Evolutionary conservation across 2,113 vertebrate genomes (phyloP).

Genomic region (Mustelus asterias): DNA sequence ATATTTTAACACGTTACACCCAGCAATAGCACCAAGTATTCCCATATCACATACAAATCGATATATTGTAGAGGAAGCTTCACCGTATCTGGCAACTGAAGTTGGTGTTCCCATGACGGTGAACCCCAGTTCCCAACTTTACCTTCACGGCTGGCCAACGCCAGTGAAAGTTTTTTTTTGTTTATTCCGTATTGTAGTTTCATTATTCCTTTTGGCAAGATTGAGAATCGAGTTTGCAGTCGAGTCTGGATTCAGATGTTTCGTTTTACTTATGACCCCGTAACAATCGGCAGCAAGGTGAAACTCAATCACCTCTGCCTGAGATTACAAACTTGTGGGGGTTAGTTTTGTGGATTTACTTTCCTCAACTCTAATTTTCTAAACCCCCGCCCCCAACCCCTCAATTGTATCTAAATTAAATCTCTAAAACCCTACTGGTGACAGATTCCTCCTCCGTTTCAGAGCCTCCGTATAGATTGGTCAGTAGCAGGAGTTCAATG

Average conservation of each 20-base stretch:
- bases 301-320: background rate
- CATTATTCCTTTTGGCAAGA: background rate
- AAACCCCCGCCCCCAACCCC: background rate
- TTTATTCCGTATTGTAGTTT: background rate
- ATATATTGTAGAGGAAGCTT: background rate
- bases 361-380: background rate
- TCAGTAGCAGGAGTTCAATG: background rate
- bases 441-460: background rate
- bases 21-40: slow-evolving; percentile 5
- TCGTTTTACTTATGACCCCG: background rate
- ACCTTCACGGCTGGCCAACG: background rate
- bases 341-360: background rate
- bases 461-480: background rate
- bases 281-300: background rate
- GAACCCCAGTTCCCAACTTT: background rate
- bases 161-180: background rate
- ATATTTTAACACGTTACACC: background rate
- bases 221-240: background rate
- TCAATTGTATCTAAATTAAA: background rate
- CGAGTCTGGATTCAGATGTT: background rate
- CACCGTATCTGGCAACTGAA: background rate
- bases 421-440: background rate
- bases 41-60: background rate
- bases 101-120: too few species aligned
- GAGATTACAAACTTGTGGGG: background rate